Base-by-base conservation (phyloP, 2,888 invertebrate genomes). In the Caenorhabditis doughertyi region DNA sequence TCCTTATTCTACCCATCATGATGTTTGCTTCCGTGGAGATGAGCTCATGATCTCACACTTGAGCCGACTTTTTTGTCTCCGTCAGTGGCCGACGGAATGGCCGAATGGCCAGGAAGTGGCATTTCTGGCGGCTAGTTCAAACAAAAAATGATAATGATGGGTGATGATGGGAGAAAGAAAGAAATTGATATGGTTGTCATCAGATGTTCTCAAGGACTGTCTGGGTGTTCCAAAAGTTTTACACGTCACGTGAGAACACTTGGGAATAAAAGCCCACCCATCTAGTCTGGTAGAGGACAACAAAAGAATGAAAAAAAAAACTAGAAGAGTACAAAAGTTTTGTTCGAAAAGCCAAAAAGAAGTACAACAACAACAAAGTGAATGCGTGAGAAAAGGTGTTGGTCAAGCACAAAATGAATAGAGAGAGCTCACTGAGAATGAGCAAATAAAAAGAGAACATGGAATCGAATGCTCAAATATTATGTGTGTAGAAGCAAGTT, bases 31-130 rank as follows among this genome's bases (percentile, higher is more conserved):
- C 74, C 74, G 74, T 67, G 74, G 51, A 67, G 74, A 76, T 76
- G 67, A 74, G 74, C 74, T 65, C 74, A 76, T 76, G 67, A 76
- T 76, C 67, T 76, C 74, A 76, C 74, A 76, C 74, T 76, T 76
- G 74, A 76, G 74, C 64, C 67, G 67, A 29, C 65, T 55, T 56
- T 74, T 74, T 64, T 64, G 42, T 25, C 27, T 13, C 18, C 27
- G 23, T 16, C 55, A 16, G 21, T 42, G 25, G 62, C 62, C 47
- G 44, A 21, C 51, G 39, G 39, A 32, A 4, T 32, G 32, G 7
- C 39, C n/a, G n/a, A n/a, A n/a, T n/a, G 44, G 44, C 18, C 55
- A 64, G 73, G 64, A 65, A 56, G 74, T 47, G 53, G 53, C 49
- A 51, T 44, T 29, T 18, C 56, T 56, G n/a, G 47, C 71, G 71